These are phyloP conservation scores for Clarias macrocephalus DNA, from an alignment of 2,113 vertebrate genomes.

Conservation along the genomic window DNA sequence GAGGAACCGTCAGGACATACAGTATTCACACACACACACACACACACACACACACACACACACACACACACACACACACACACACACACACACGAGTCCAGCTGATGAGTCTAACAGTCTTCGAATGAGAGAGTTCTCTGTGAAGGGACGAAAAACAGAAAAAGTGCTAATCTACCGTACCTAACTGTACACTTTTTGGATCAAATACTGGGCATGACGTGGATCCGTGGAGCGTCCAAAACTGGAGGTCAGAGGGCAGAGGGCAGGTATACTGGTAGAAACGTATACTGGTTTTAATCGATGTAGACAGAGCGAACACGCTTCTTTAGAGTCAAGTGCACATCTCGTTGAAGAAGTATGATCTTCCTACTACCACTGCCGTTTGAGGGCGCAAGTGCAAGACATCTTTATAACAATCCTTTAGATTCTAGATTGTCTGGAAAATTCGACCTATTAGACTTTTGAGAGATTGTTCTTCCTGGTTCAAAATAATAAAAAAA, in stretches of 20 bases:
- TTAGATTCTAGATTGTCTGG: slow-evolving; percentile 10
- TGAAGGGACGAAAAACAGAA: not conserved
- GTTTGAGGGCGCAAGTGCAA: slow-evolving; percentile 2
- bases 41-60: not conserved
- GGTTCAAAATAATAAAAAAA: not conserved
- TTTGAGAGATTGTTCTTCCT: slow-evolving; percentile 24
- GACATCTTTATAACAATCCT: not conserved
- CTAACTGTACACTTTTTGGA: not conserved
- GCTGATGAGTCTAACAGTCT: slow-evolving; percentile 38
- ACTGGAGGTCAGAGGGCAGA: not conserved
- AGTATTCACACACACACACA: not conserved
- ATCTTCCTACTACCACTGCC: not conserved
- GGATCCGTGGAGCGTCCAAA: not conserved
- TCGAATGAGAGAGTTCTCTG: not conserved
- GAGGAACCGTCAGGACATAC: not conserved
- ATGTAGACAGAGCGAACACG: not conserved
- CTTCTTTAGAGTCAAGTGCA: not conserved
- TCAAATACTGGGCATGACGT: slow-evolving; percentile 1
- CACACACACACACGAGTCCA: not conserved
- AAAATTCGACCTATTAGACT: not conserved
- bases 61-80: no score
- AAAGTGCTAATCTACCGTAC: slow-evolving; percentile 19
- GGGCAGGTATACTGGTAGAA: not conserved
- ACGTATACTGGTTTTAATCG: not conserved
- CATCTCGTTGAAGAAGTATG: not conserved